Evolutionary conservation across 2,888 invertebrate species (phyloP), one percentile per base, ranked within the genome.

Genomic region (Cynaeus angustus): DNA sequence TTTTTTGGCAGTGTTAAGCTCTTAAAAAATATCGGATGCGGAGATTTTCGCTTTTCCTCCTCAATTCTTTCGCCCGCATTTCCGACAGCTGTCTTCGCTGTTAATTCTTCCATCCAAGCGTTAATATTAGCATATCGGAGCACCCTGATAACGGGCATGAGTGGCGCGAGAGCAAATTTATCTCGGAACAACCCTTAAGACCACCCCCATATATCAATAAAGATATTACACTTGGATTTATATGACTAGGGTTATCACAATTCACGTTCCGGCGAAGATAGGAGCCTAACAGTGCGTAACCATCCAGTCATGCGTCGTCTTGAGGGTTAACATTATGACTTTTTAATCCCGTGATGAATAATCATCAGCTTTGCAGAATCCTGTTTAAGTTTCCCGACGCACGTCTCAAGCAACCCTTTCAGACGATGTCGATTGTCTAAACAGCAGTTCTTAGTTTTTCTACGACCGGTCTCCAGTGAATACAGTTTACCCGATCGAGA

Each of bases 181-280:
- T 75, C 75, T 70, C 70, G 53, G 66, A 68, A 61, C 70, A 70
- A 65, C 66, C 66, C 52, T 28, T 28, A 66, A 68, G 67, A 61
- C 61, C 71, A 67, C 68, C 67, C 71, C 58, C 75, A 72, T 78
- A 76, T 77, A 77, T 78, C 76, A 78, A 73, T 74, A 74, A 72
- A 75, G 75, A 78, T 76, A 75, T 74, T 78, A 76, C 73, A 74
- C 74, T 74, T 71, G 77, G 76, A 78, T 77, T 78, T 78, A 79
- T 78, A 75, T 75, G 76, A 75, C 72, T 74, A 75, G 74, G 74
- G 79, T 78, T 79, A 78, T 77, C 76, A 74, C 75, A 76, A 78
- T 76, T 78, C 77, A 73, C 78, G 77, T 77, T 74, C 77, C 75
- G 68, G 38, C 74, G 71, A 70, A 75, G 75, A 75, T 76, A 74